Evolutionary conservation across 2,888 invertebrate genomes (phyloP), one percentile per base, ranked within the genome.

Genomic region (Sthenelais limicola): DNA sequence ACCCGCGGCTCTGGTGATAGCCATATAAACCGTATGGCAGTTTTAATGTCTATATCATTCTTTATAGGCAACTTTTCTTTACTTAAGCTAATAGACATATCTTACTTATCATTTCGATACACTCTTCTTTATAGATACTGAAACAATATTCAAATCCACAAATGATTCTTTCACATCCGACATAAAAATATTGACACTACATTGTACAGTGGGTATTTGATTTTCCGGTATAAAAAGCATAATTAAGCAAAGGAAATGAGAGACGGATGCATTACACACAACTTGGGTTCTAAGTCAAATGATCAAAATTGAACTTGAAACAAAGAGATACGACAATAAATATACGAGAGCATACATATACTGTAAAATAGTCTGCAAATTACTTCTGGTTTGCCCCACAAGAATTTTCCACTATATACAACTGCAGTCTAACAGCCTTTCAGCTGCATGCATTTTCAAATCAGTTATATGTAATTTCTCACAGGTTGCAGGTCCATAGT

Each of bases 71-170:
- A 68, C 52, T 68, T 30, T 68, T 48, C 48, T 38, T 48, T 67
- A 48, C 49, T 48, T 67, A 48, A 67, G 49, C 67, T 67, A 67
- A 67, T 67, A 67, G 67, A 70, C 70, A 70, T 52, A 30, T 24
- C 18, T 49, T 68, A 68, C 68, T 68, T 68, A 48, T 68, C 33
- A 38, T 62, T 62, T 62, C 43, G 62, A 62, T 62, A 62, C 62
- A 67, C 67, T 67, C 49, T 28, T 67, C 49, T 24, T 48, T 71
- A 71, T 71, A 71, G 62, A 62, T 71, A 71, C 58, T 56, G 71
- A 71, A 71, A 73, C 73, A 68, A 73, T 68, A 73, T 73, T 68
- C 73, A 73, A 73, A 73, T 56, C 68, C 56, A 73, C 73, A 68
- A 73, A 73, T 73, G 47, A 73, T 73, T 73, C 56, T 54, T 38